Conservation (phyloP, 2,113 vertebrate species). For the Deroptyus accipitrinus region DNA sequence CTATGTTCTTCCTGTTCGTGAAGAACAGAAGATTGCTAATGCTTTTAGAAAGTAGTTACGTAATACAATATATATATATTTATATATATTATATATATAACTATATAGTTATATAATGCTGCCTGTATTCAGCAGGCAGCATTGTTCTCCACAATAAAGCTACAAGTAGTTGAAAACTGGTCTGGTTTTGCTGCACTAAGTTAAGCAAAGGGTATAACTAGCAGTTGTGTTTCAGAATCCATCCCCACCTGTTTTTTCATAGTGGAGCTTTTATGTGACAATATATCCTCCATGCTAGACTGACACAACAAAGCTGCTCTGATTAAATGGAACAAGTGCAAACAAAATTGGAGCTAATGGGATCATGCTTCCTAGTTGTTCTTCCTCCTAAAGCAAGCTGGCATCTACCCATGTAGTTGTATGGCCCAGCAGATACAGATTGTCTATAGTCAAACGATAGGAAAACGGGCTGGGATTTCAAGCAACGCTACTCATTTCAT, state of each 20-base stretch:
- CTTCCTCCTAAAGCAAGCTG: neutral
- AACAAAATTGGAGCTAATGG: neutral
- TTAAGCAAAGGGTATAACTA: neutral
- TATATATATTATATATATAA: neutral
- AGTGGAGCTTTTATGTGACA: neutral
- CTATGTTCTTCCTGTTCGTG: neutral
- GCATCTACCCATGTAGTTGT: neutral
- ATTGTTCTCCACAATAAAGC: neutral
- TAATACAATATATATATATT: neutral
- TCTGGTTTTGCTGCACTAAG: neutral
- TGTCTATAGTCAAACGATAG: neutral
- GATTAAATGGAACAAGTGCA: neutral
- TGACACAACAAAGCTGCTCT: neutral
- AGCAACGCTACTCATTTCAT: neutral
- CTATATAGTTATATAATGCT: neutral
- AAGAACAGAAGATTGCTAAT: neutral
- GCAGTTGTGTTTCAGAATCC: neutral
- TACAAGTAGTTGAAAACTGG: neutral
- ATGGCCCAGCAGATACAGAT: neutral
- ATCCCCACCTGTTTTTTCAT: neutral
- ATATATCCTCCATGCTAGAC: neutral
- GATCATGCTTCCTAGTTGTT: neutral
- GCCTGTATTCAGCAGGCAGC: neutral
- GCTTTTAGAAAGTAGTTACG: neutral
- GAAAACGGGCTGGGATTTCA: neutral